Evolutionary conservation across 2,888 invertebrate species (phyloP).

Genomic region (Ophioninae sp.): DNA sequence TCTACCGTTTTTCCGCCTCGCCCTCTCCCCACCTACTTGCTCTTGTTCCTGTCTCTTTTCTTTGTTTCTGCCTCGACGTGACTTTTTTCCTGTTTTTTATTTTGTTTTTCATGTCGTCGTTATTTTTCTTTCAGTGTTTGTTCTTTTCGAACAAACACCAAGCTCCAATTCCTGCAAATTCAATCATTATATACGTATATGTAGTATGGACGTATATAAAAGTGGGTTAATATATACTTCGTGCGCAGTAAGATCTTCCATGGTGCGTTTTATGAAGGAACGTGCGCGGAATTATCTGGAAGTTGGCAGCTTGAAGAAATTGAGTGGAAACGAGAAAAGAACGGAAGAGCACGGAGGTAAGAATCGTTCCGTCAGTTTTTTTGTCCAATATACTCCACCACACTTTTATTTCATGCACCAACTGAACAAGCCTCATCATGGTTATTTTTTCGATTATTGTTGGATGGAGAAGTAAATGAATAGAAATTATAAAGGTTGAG

Average conservation of each 20-base stretch:
- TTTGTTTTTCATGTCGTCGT: not conserved
- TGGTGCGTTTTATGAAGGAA: slow-evolving; percentile 55
- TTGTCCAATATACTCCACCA: not conserved
- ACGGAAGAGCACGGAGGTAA: slow-evolving; percentile 30
- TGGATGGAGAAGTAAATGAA: not conserved
- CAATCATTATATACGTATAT: slow-evolving; percentile 25
- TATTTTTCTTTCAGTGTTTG: slow-evolving; percentile 4
- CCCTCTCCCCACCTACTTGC: slow-evolving; percentile 13
- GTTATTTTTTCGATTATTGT: not conserved
- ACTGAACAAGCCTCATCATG: not conserved
- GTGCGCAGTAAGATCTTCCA: slow-evolving; percentile 25
- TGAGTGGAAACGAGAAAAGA: slow-evolving; percentile 28
- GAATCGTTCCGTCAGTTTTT: slow-evolving; percentile 12
- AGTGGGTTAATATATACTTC: slow-evolving; percentile 19
- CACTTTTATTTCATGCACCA: not conserved
- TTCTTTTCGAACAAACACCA: slow-evolving; percentile 24
- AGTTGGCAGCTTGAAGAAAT: slow-evolving; percentile 29
- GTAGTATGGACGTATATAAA: not conserved
- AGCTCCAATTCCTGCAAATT: slow-evolving; percentile 35
- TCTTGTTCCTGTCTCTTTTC: slow-evolving; percentile 1
- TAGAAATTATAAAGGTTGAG: not conserved
- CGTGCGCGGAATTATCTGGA: slow-evolving; percentile 67
- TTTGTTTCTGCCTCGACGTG: not conserved
- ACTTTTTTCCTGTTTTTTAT: not conserved
- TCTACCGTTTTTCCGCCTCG: slow-evolving; percentile 43